These are phyloP conservation scores for Poecilia gillii DNA, from an alignment of 2,797 vertebrate genomes.

Conservation along the genomic window DNA sequence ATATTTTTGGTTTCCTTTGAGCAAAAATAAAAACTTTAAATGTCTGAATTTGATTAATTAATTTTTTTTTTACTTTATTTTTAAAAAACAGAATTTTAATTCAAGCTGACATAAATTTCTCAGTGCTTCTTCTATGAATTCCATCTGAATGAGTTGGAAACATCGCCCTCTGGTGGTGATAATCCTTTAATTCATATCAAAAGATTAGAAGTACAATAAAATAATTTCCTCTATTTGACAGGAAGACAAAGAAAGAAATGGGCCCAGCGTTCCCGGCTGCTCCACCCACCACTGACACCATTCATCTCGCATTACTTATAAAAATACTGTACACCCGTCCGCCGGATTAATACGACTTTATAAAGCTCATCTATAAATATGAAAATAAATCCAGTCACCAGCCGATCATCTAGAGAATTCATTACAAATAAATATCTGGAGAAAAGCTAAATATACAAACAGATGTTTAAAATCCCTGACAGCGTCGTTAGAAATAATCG, in stretches of 20 bases:
- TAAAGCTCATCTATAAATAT: constrained; percentile 50
- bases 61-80: too few species aligned
- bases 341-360: not conserved
- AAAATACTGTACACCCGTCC: constrained; percentile 82
- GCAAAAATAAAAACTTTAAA: too few species aligned
- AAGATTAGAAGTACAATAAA: constrained; percentile 81
- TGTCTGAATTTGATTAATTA: too few species aligned
- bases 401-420: constrained; percentile 22
- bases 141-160: not conserved
- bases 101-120: too few species aligned
- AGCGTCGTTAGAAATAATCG: constrained; percentile 13
- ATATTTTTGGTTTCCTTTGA: too few species aligned
- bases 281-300: constrained; percentile 28
- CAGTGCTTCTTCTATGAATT: not conserved
- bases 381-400: constrained; percentile 61
- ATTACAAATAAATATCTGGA: constrained; percentile 64
- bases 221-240: constrained; percentile 79
- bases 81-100: too few species aligned
- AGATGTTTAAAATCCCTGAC: constrained; percentile 33
- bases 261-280: constrained; percentile 39
- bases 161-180: constrained; percentile 5
- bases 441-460: constrained; percentile 55
- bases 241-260: constrained; percentile 74
- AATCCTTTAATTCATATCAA: constrained; percentile 72
- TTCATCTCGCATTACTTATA: constrained; percentile 68